A percentile compares a stretch with the other conserved stretches of the same genome.
Evolutionary conservation across 2,888 invertebrate species (phyloP).

Genomic region (Parnassius glacialis): DNA sequence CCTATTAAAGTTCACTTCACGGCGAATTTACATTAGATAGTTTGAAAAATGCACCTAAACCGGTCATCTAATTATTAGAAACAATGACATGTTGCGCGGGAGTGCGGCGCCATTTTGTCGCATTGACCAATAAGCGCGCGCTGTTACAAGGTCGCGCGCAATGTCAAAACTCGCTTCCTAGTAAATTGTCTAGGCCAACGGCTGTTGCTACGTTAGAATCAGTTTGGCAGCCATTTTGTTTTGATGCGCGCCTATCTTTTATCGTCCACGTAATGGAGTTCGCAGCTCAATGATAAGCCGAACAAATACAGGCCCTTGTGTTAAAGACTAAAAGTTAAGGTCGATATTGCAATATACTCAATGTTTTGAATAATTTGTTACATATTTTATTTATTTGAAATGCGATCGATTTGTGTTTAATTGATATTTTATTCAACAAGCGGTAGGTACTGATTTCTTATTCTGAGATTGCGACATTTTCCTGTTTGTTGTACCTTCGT

Average conservation of each 20-base stretch:
- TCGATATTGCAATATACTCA: slow-evolving; percentile 17
- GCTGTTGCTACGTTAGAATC: slow-evolving; percentile 61
- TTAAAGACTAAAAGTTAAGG: slow-evolving; percentile 25
- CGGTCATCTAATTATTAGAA: slow-evolving; percentile 71
- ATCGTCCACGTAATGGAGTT: slow-evolving; percentile 17
- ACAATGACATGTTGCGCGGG: slow-evolving; percentile 65
- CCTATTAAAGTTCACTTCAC: slow-evolving; percentile 9
- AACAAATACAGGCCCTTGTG: slow-evolving; percentile 21
- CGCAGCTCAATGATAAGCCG: slow-evolving; percentile 19
- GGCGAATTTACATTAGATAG: slow-evolving; percentile 32
- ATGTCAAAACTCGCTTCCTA: slow-evolving; percentile 78
- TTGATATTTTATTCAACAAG: no score
- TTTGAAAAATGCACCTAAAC: slow-evolving; percentile 56
- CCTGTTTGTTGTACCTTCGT: no score
- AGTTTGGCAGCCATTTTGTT: slow-evolving; percentile 68
- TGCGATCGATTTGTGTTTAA: no score
- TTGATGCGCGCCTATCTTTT: slow-evolving; percentile 37
- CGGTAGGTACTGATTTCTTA: no score
- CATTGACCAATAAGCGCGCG: slow-evolving; percentile 60
- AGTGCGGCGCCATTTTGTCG: slow-evolving; percentile 64
- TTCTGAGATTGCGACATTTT: no score
- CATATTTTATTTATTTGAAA: neutral
- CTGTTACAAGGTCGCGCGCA: slow-evolving; percentile 67
- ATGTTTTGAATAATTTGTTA: slow-evolving; percentile 11
- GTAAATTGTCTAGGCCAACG: slow-evolving; percentile 65